Percentiles rank a stretch among this genome's conserved stretches.
Conservation (phyloP, 2,888 invertebrate genomes). For the Drosophila kanekoi region DNA sequence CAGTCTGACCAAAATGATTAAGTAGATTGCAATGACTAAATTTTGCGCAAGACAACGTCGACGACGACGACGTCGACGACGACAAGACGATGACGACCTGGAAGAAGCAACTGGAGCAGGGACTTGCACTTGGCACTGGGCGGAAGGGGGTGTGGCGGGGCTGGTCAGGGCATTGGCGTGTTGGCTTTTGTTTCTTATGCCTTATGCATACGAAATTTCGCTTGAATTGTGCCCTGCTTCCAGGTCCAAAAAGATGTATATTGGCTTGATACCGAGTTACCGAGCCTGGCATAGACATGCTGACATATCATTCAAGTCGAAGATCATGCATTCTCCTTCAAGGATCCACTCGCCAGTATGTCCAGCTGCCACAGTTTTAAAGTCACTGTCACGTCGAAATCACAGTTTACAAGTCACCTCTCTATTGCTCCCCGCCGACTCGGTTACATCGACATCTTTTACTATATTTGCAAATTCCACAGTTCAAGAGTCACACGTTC, state of each 20-base stretch:
- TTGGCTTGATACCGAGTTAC: background rate
- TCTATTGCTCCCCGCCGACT: too few relatives aligned
- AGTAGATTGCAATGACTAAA: conserved; percentile 80
- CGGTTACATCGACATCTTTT: too few relatives aligned
- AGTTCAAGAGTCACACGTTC: too few relatives aligned
- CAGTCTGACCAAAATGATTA: conserved; percentile 73
- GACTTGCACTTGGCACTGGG: conserved; percentile 1
- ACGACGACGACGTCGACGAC: conserved; percentile 48
- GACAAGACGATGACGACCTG: conserved; percentile 48
- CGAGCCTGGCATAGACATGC: too few relatives aligned
- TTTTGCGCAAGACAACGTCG: conserved; percentile 64
- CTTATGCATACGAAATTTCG: conserved; percentile 74
- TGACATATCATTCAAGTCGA: too few relatives aligned
- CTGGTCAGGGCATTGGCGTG: conserved; percentile 56
- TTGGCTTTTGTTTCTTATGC: conserved; percentile 76
- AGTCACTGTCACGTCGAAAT: too few relatives aligned
- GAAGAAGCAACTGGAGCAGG: background rate
- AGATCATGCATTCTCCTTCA: too few relatives aligned
- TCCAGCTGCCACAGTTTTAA: too few relatives aligned
- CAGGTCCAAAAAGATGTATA: background rate
- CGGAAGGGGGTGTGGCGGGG: conserved; percentile 5
- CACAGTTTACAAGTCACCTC: too few relatives aligned
- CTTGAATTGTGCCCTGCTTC: conserved; percentile 25
- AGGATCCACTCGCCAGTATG: too few relatives aligned
- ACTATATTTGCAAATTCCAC: too few relatives aligned